Base-by-base conservation (phyloP, 2,797 vertebrate species). In the Synanceia verrucosa region DNA sequence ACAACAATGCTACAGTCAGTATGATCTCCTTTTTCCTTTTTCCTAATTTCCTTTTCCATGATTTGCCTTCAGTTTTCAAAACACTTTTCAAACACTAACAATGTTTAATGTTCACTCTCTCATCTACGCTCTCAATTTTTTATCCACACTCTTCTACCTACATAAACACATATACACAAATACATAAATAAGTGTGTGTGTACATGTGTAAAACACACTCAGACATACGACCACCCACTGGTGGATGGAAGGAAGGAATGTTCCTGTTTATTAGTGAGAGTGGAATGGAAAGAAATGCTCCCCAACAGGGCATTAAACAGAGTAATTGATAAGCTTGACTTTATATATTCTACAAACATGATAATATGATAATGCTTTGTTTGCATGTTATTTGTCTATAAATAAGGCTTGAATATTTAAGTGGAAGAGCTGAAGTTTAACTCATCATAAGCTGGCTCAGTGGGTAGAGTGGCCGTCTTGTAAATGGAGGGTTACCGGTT, bases 221-320 rank as follows among this genome's bases (percentile, higher is more conserved):
- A 69, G 8, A 47, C 34, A 41, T 16, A 55, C 8, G 52, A 72
- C 81, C 84, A 79, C 78, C 78, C 73, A 76, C 26, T 55, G n/a
- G 19, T 53, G 14, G 26, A 48, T 36, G 55, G 14, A 52, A 48
- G 61, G 0, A 26, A 81, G 58, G 77, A 72, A 85, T 86, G 59
- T 48, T 2, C 3, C 4, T 82, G 77, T 89, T 89, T 87, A 86
- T 84, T 57, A 78, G 67, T 57, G 55, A 65, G 43, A 72, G 60
- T 39, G 41, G 9, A 74, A 76, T 1, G 78, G 74, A 77, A 86
- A 79, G 55, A 76, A 73, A 12, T 60, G 60, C 57, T 60, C 68
- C 76, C 14, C 14, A 29, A 6, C 36, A 47, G 59, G 55, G 11
- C 14, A 75, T 65, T 57, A 8, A 70, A 11, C 26, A 59, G 79